Evolutionary conservation across 2,797 vertebrate genomes (phyloP).

Genomic region (Pantherophis vulpinus): DNA sequence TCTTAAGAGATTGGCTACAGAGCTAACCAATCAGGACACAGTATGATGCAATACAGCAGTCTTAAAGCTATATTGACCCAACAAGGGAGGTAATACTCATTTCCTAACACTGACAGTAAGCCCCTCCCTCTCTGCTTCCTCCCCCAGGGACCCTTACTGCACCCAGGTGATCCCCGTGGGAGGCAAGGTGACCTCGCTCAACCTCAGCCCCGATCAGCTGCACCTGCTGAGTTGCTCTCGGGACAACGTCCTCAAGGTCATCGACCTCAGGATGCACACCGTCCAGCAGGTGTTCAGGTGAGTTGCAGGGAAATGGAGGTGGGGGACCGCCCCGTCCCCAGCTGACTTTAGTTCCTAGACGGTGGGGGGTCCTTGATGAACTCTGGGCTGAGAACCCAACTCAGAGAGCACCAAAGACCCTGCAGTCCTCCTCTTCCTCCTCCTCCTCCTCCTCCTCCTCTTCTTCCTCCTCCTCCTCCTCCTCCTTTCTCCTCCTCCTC

Average conservation of each 20-base stretch:
- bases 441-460: no score
- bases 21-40: no score
- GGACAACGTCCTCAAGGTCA: slow-evolving; percentile 82
- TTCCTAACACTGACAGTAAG: no score
- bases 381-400: neutral
- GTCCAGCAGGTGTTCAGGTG: slow-evolving; percentile 70
- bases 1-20: no score
- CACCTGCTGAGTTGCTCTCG: slow-evolving; percentile 87
- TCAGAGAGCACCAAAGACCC: no score
- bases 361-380: neutral
- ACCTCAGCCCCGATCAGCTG: slow-evolving; percentile 77
- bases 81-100: no score
- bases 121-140: neutral
- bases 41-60: no score
- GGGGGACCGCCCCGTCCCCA: neutral
- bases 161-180: slow-evolving; percentile 77
- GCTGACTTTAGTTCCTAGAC: neutral
- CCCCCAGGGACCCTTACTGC: slow-evolving; percentile 71
- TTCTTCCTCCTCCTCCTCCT: no score
- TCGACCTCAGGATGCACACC: slow-evolving; percentile 80
- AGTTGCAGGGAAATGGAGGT: rapidly evolving
- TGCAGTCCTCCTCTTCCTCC: no score
- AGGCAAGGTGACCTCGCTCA: slow-evolving; percentile 84
- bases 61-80: no score
- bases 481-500: rapidly evolving